A percentile compares a stretch with the other conserved stretches of the same genome.
These are phyloP conservation scores for Cyprinodon tularosa DNA, from an alignment of 2,113 vertebrate species.

Conservation along the genomic window DNA sequence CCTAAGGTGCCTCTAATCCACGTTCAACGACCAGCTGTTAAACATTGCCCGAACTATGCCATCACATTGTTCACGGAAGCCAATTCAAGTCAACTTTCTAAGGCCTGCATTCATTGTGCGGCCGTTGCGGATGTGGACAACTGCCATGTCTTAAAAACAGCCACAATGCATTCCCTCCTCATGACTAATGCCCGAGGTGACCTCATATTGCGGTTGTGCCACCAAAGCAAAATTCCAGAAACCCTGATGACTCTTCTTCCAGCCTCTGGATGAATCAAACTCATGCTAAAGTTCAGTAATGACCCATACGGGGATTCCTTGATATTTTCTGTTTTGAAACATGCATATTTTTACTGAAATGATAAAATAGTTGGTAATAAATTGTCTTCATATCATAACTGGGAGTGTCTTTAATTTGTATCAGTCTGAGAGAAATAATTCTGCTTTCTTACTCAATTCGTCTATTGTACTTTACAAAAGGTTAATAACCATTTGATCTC, in stretches of 20 bases:
- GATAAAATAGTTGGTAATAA: not conserved
- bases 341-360: not conserved
- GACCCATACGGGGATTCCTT: not conserved
- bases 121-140: slow-evolving; percentile 67
- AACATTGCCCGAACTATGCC: slow-evolving; percentile 69
- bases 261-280: slow-evolving; percentile 63
- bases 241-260: slow-evolving; percentile 73
- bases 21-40: slow-evolving; percentile 70
- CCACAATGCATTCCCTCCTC: slow-evolving; percentile 81
- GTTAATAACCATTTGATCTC: not conserved
- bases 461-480: not conserved
- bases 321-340: not conserved
- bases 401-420: too few relatives aligned
- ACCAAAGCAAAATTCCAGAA: slow-evolving; percentile 81
- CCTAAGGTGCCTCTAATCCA: slow-evolving; percentile 78
- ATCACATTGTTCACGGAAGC: slow-evolving; percentile 76
- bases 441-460: not conserved
- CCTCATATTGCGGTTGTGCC: slow-evolving; percentile 80
- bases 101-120: slow-evolving; percentile 79
- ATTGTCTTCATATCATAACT: not conserved
- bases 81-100: slow-evolving; percentile 81
- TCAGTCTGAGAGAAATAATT: not conserved
- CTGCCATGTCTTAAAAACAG: slow-evolving; percentile 81
- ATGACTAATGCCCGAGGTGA: slow-evolving; percentile 81
- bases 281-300: slow-evolving; percentile 17